These are phyloP conservation scores for Cheilosia soror DNA, from an alignment of 2,888 invertebrate species.

Conservation along the genomic window DNA sequence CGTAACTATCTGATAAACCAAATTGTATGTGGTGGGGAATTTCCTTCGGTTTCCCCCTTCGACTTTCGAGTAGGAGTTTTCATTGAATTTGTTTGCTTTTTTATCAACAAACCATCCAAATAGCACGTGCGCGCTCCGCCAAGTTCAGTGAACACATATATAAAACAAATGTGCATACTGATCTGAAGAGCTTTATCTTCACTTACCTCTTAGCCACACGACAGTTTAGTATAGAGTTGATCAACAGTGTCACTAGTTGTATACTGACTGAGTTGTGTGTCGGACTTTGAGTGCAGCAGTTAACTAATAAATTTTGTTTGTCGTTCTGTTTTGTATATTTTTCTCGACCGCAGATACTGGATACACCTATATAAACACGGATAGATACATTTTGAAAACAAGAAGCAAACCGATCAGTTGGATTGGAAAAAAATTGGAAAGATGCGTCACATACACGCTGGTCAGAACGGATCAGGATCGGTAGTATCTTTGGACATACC, in stretches of 20 bases:
- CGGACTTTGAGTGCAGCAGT: slow-evolving; percentile 57
- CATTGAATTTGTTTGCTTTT: slow-evolving; percentile 16
- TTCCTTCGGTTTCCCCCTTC: slow-evolving; percentile 5
- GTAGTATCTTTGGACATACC: slow-evolving; percentile 82
- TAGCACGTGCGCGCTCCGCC: slow-evolving; percentile 62
- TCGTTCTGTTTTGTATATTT: slow-evolving; percentile 11
- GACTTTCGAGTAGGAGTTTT: neutral
- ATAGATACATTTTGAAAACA: slow-evolving; percentile 43
- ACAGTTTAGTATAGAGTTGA: neutral
- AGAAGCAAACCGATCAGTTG: neutral
- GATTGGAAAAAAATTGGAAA: slow-evolving; percentile 18
- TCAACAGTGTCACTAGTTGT: slow-evolving; percentile 22
- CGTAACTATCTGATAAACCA: neutral
- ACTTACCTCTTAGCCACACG: slow-evolving; percentile 22
- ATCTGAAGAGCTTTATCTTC: slow-evolving; percentile 20
- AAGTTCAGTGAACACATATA: slow-evolving; percentile 68
- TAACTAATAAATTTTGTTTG: slow-evolving; percentile 41
- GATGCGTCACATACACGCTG: slow-evolving; percentile 71
- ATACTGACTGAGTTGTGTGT: slow-evolving; percentile 37
- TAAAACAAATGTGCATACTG: slow-evolving; percentile 18
- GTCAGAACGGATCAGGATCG: slow-evolving; percentile 77
- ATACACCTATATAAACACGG: slow-evolving; percentile 15
- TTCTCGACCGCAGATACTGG: slow-evolving; percentile 31
- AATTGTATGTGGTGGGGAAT: neutral
- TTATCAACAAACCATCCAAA: slow-evolving; percentile 60